Conservation (phyloP, 2,113 vertebrate genomes). For the Misgurnus anguillicaudatus region DNA sequence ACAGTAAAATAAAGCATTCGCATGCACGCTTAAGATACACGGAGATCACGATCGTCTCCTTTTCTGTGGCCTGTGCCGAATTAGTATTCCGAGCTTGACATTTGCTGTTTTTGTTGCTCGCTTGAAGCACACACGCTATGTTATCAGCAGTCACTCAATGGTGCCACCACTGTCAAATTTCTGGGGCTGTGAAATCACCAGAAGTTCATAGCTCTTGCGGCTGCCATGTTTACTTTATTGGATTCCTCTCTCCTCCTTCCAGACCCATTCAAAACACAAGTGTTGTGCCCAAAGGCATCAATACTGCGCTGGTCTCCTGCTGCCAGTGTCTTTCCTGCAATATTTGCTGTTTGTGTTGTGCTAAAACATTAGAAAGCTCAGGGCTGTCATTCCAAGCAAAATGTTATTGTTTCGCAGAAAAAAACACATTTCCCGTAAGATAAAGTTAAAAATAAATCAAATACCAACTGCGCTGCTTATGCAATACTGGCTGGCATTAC, state of each 20-base stretch:
- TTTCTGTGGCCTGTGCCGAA: conserved; percentile 43
- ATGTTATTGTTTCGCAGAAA: conserved; percentile 18
- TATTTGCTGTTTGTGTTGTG: conserved; percentile 65
- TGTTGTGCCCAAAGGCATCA: conserved; percentile 62
- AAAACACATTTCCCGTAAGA: neutral
- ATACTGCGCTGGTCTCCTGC: conserved; percentile 54
- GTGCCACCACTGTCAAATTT: conserved; percentile 63
- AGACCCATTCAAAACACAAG: conserved; percentile 58
- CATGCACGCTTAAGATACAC: neutral
- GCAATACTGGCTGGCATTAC: neutral
- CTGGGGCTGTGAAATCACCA: conserved; percentile 66
- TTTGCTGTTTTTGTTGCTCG: conserved; percentile 60
- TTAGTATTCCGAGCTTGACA: conserved; percentile 65
- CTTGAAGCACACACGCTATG: conserved; percentile 51
- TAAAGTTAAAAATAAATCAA: conserved; percentile 21
- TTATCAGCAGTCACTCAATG: conserved; percentile 70
- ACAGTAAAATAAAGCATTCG: neutral
- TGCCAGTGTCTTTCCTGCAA: conserved; percentile 57
- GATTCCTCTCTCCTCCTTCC: conserved; percentile 34
- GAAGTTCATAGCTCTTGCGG: conserved; percentile 65
- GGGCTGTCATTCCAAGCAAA: conserved; percentile 62
- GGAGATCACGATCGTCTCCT: conserved; percentile 10
- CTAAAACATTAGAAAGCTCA: conserved; percentile 50
- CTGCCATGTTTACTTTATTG: conserved; percentile 69
- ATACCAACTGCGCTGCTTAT: neutral